phyloP scores from a whole-genome alignment of 2,888 invertebrate genomes.

The Spialia ferax region DNA sequence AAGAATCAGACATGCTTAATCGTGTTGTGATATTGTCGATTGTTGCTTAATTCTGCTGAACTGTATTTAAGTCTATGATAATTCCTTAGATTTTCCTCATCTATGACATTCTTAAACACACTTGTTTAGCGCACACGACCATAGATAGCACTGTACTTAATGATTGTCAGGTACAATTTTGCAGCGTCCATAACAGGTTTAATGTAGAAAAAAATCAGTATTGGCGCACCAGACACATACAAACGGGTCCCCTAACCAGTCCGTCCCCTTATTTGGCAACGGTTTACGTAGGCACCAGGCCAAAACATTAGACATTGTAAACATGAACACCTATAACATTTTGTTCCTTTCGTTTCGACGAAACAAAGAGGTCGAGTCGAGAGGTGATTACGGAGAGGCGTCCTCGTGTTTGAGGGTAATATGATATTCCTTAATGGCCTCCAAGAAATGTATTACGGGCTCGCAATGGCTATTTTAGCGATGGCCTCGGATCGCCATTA shows the following conservation, averaged over 20 bases:
- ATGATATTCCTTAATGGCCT: not conserved
- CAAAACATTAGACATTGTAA: slow-evolving; percentile 2
- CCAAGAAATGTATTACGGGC: not conserved
- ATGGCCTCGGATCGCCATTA: not conserved
- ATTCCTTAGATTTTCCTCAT: no score
- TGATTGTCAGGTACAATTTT: no score
- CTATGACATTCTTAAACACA: no score
- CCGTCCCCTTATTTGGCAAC: slow-evolving; percentile 7
- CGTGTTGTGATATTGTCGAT: no score
- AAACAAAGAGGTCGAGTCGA: not conserved
- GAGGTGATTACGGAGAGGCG: not conserved
- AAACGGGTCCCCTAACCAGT: not conserved
- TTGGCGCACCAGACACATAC: not conserved
- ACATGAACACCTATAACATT: slow-evolving; percentile 3
- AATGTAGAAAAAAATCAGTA: not conserved
- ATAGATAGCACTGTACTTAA: no score
- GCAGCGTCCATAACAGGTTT: not conserved
- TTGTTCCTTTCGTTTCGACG: not conserved
- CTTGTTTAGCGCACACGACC: no score
- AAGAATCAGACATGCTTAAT: no score
- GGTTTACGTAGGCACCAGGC: not conserved
- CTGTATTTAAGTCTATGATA: no score
- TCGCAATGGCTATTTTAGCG: not conserved
- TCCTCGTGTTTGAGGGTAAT: not conserved
- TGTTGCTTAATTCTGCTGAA: no score